Evolutionary conservation across 2,113 vertebrate species (phyloP), one percentile per base, ranked within the genome.

Genomic region (Carlito syrichta): DNA sequence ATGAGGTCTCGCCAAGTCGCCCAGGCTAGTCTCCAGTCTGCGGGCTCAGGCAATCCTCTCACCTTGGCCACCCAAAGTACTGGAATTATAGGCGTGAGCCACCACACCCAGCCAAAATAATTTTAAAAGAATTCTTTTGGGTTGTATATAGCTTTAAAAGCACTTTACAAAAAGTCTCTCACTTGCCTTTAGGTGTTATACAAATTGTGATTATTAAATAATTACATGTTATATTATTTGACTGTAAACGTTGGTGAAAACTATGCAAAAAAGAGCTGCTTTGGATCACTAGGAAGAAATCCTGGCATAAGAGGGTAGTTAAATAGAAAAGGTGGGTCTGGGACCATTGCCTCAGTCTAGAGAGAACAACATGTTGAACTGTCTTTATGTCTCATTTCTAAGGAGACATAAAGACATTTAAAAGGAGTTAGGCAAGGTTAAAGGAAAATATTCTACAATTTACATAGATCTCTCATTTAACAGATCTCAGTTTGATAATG

Each of bases 131-230:
- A 71, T 71, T 48, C 25, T 79, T 89, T 79, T 48, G 78, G 69
- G 30, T 63, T 89, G 7, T 32, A 27, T 30, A 52, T 50, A 76
- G 50, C 50, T 96, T 91, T 56, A 62, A 87, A 66, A 85, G 58
- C 12, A 32, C n/a, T 87, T 68, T 92, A 56, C 48, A n/a, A 8
- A 23, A 90, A 85, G 66, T 54, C 52, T 87, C 43, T 62, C 19
- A 5, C 66, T 86, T 60, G 6, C 35, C 73, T 74, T 79, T 95
- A 79, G 69, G 62, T 85, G 56, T 87, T 76, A 73, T 11, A 62
- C 43, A 52, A 73, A 81, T 79, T 73, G 50, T 89, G 45, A 84
- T 82, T 77, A 95, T 92, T 92, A 95, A 91, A 17, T 85, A 84
- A 92, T 84, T 66, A 52, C 20, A 86, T 32, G 62, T 68, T 81